Evolutionary conservation across 2,797 vertebrate species (phyloP).

Genomic region (Rousettus madagascariensis): DNA sequence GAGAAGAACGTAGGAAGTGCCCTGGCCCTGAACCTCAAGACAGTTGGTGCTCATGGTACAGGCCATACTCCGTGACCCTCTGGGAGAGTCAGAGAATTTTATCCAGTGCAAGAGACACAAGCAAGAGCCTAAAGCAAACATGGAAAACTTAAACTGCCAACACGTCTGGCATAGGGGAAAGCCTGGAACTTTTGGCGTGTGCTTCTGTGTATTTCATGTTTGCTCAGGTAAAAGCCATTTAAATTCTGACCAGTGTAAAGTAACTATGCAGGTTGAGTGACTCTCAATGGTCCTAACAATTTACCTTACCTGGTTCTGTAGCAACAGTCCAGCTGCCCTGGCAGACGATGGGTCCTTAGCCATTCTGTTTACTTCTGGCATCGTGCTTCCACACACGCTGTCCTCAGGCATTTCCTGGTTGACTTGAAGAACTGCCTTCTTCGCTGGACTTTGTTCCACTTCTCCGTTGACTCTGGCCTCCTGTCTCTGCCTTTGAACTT

Average conservation of each 20-base stretch:
- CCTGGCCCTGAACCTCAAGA: neutral
- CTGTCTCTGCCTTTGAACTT: neutral
- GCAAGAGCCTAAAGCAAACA: neutral
- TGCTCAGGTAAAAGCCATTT: neutral
- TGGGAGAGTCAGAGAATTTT: neutral
- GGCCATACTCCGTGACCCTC: too few relatives aligned
- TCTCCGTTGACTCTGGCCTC: neutral
- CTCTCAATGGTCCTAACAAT: neutral
- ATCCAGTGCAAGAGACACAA: neutral
- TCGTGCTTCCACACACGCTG: neutral
- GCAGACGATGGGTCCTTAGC: neutral
- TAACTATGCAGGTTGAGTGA: neutral
- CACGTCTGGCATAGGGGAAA: neutral
- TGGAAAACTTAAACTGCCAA: neutral
- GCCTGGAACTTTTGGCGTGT: neutral
- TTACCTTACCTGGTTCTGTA: neutral
- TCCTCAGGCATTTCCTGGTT: neutral
- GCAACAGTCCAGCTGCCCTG: neutral
- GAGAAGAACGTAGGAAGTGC: neutral
- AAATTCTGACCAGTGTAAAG: neutral
- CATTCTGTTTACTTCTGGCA: neutral
- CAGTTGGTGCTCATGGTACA: neutral
- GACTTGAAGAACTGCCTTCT: neutral
- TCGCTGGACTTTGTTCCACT: neutral
- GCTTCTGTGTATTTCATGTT: neutral